Conservation (phyloP, 2,888 invertebrate species). For the Troides oblongomaculatus region DNA sequence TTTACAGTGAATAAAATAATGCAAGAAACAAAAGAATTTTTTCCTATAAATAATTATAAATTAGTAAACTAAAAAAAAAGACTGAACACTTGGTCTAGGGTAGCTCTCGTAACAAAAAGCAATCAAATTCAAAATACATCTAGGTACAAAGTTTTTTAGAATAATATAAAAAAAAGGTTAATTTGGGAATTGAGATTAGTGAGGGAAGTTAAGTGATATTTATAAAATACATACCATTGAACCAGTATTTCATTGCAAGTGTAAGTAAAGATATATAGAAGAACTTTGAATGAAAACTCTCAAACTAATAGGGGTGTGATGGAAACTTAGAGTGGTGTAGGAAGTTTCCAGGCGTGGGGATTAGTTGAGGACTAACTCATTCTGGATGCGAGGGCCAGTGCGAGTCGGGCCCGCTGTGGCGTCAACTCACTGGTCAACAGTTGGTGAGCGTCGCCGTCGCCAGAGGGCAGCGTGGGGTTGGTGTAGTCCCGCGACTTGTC, state of each 20-base stretch:
- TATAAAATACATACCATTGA: background rate
- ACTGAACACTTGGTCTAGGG: too few relatives aligned
- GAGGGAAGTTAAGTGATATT: background rate
- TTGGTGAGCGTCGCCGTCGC: slow-evolving; percentile 86
- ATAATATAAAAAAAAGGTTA: background rate
- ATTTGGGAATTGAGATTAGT: background rate
- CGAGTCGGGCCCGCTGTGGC: slow-evolving; percentile 75
- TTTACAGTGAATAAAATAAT: too few relatives aligned
- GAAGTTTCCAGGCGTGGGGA: slow-evolving; percentile 62
- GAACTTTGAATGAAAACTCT: slow-evolving; percentile 9
- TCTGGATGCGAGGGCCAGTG: slow-evolving; percentile 76
- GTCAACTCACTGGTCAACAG: slow-evolving; percentile 84
- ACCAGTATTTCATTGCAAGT: background rate
- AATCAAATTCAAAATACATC: too few relatives aligned
- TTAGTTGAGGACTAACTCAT: slow-evolving; percentile 82
- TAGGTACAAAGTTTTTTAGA: too few relatives aligned
- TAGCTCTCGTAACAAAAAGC: too few relatives aligned
- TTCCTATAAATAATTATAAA: too few relatives aligned
- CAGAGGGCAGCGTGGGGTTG: slow-evolving; percentile 97
- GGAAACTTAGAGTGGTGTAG: slow-evolving; percentile 50
- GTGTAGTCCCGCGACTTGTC: slow-evolving; percentile 99
- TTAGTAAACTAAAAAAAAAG: too few relatives aligned
- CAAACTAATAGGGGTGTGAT: slow-evolving; percentile 33
- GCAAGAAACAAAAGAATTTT: too few relatives aligned
- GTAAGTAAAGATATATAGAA: background rate